A percentile compares a stretch with the other conserved stretches of the same genome.
Conservation (phyloP, 1,140 invertebrate genomes). For the Berghia stephanieae region DNA sequence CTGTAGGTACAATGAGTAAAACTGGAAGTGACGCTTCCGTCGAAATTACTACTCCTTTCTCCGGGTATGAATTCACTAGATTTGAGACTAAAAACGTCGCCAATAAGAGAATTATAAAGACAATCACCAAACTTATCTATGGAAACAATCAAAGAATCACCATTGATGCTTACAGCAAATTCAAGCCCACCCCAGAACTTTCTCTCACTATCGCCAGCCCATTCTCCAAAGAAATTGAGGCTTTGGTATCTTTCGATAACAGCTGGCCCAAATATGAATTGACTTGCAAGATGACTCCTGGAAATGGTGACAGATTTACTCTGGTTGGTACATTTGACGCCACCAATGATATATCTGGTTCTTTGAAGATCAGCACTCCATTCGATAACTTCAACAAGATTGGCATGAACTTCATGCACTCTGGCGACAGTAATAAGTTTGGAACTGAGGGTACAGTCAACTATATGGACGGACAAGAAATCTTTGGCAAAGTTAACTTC, state of each 20-base stretch:
- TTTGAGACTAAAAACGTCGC: too few relatives aligned
- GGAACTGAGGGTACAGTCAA: slow-evolving; percentile 25
- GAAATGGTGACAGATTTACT: slow-evolving; percentile 11
- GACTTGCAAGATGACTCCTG: slow-evolving; percentile 17
- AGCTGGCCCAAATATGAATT: slow-evolving; percentile 11
- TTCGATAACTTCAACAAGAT: slow-evolving; percentile 35
- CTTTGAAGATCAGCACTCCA: slow-evolving; percentile 34
- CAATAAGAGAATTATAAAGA: too few relatives aligned
- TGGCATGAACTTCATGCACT: slow-evolving; percentile 35
- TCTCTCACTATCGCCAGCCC: slow-evolving; percentile 33
- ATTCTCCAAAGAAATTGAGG: slow-evolving; percentile 30
- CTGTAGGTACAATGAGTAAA: too few relatives aligned
- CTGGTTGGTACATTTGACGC: slow-evolving; percentile 8
- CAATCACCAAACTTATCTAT: too few relatives aligned
- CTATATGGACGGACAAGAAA: slow-evolving; percentile 33
- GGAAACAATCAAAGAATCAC: slow-evolving; percentile 36
- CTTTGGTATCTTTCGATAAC: slow-evolving; percentile 19
- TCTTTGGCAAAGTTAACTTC: slow-evolving; percentile 14
- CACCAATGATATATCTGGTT: slow-evolving; percentile 32
- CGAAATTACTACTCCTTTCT: slow-evolving; percentile 28
- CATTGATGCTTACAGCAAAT: slow-evolving; percentile 31
- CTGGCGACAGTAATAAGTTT: slow-evolving; percentile 29
- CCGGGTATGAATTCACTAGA: slow-evolving; percentile 42
- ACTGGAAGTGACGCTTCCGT: too few relatives aligned
- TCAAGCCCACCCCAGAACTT: slow-evolving; percentile 9